Conservation (phyloP, 2,888 invertebrate genomes). For the Trachelus stipa region DNA sequence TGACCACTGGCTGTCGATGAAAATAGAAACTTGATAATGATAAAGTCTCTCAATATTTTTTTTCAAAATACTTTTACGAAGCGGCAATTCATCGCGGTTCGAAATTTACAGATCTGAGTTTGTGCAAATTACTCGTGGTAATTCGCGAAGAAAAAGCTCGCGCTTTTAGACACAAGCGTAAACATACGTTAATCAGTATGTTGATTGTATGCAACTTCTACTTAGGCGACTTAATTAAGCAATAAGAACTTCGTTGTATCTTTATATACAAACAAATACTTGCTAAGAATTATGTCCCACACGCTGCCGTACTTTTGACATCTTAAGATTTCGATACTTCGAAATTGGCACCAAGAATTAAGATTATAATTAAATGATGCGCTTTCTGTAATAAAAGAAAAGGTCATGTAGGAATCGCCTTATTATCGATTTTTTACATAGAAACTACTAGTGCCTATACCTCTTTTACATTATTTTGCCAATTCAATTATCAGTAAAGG, state of each 20-base stretch:
- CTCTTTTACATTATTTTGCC: neutral
- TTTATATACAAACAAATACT: neutral
- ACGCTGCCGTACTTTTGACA: neutral
- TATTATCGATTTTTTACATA: neutral
- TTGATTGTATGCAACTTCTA: neutral
- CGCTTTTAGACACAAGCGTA: neutral
- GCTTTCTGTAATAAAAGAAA: neutral
- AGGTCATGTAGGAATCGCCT: neutral
- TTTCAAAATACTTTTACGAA: neutral
- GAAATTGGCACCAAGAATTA: neutral
- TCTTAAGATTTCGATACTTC: neutral
- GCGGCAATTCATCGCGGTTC: neutral
- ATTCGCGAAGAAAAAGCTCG: neutral
- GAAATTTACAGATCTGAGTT: neutral
- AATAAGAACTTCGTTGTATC: neutral
- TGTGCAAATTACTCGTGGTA: neutral
- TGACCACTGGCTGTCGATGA: neutral
- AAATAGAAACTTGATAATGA: neutral
- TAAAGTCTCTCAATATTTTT: neutral
- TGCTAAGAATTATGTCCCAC: neutral
- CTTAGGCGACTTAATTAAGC: neutral
- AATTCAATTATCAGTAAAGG: neutral
- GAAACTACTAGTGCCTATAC: neutral
- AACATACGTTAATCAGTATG: neutral
- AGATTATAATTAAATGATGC: neutral